phyloP scores from a whole-genome alignment of 2,113 vertebrate genomes.

The Tonatia bakeri region DNA sequence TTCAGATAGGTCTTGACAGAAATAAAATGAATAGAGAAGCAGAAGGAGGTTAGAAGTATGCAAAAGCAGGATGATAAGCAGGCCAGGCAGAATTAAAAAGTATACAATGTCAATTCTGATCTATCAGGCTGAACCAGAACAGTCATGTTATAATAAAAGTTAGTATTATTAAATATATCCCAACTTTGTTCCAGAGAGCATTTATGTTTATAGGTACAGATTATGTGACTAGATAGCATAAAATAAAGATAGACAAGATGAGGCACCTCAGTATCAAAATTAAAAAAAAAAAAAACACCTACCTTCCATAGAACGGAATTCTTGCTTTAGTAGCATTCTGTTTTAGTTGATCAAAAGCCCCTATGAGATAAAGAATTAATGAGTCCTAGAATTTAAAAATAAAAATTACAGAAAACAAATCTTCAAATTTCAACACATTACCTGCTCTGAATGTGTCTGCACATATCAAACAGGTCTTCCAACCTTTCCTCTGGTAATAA shows the following conservation, averaged over 20 bases:
- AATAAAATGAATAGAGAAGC: background rate
- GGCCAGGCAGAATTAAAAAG: background rate
- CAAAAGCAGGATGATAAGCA: background rate
- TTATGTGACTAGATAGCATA: background rate
- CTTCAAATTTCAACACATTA: conserved; percentile 73
- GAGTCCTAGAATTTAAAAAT: conserved; percentile 35
- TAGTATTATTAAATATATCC: conserved; percentile 21
- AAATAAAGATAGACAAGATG: background rate
- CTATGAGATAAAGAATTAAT: conserved; percentile 80
- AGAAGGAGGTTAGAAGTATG: background rate
- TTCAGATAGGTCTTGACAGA: background rate
- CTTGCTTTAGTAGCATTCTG: conserved; percentile 99
- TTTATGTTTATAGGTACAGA: background rate
- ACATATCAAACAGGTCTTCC: conserved; percentile 99
- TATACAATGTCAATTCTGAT: background rate
- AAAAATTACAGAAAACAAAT: background rate
- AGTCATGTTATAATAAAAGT: background rate
- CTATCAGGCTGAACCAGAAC: background rate
- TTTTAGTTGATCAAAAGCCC: conserved; percentile 98
- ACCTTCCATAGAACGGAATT: conserved; percentile 99
- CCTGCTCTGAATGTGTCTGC: conserved; percentile 99
- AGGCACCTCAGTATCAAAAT: background rate
- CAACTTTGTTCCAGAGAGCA: background rate
- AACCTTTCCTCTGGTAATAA: conserved; percentile 98
- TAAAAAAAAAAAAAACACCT: conserved; percentile 61